These are phyloP conservation scores for Romanogobio albipinnatus DNA, from an alignment of 2,113 vertebrate genomes.

Conservation along the genomic window DNA sequence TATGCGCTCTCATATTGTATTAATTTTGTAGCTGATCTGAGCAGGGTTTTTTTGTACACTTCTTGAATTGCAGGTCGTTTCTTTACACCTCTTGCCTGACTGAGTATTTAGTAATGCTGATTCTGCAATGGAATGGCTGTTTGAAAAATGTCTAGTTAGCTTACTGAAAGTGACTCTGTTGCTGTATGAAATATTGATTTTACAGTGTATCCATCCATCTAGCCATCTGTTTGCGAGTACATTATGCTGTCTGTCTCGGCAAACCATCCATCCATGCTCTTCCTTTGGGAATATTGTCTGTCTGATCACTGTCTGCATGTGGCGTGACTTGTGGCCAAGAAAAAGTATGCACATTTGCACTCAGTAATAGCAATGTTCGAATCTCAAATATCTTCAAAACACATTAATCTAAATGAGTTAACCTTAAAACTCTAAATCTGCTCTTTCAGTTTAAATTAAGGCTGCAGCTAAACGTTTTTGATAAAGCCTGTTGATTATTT, in stretches of 20 bases:
- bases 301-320: constrained; percentile 17
- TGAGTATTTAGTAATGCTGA: constrained; percentile 28
- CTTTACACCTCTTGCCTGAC: neutral
- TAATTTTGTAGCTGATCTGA: constrained; percentile 12
- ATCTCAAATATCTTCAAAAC: no score
- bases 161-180: constrained; percentile 18
- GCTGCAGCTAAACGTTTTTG: no score
- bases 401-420: no score
- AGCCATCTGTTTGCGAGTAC: neutral
- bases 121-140: neutral
- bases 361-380: no score
- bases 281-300: constrained; percentile 25
- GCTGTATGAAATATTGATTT: constrained; percentile 41
- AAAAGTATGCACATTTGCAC: neutral
- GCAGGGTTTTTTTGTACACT: neutral
- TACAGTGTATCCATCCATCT: constrained; percentile 27
- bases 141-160: constrained; percentile 8
- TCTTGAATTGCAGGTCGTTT: neutral
- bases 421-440: no score
- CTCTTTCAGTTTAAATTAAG: no score
- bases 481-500: no score
- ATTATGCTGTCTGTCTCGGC: neutral
- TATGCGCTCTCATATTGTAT: neutral
- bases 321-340: neutral
- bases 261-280: constrained; percentile 30